phyloP scores from a whole-genome alignment of 2,888 invertebrate species.

The Molorchus minor region DNA sequence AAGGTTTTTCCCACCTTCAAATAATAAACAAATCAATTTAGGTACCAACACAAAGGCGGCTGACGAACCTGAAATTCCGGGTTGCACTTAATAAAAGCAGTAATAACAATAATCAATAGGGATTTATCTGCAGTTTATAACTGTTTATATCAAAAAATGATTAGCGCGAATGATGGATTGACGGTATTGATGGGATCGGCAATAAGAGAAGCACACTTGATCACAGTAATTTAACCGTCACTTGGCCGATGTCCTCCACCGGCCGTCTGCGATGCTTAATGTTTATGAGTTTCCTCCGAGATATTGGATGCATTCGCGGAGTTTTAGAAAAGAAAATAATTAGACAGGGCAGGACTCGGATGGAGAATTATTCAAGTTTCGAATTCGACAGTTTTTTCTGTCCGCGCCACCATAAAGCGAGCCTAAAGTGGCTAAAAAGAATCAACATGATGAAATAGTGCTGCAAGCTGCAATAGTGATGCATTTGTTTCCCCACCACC shows the following conservation, averaged over 20 bases:
- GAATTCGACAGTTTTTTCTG: no score
- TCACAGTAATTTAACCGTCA: constrained; percentile 64
- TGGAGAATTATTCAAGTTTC: no score
- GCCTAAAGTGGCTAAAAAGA: no score
- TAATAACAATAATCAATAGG: constrained; percentile 62
- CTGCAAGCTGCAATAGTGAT: no score
- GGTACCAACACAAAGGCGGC: constrained; percentile 36
- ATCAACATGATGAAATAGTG: no score
- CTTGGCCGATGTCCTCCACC: constrained; percentile 45
- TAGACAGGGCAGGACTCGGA: no score
- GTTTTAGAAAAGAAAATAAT: not conserved
- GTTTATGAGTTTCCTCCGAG: constrained; percentile 46
- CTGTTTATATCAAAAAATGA: constrained; percentile 63
- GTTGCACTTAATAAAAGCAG: constrained; percentile 59
- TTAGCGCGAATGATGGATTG: constrained; percentile 61
- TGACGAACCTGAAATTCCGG: constrained; percentile 56
- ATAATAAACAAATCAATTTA: constrained; percentile 40
- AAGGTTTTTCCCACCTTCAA: not conserved
- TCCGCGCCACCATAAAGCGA: no score
- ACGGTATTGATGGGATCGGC: constrained; percentile 60
- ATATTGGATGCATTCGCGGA: constrained; percentile 20
- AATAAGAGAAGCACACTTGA: constrained; percentile 57
- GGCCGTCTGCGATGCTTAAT: constrained; percentile 37
- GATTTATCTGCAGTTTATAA: constrained; percentile 61
- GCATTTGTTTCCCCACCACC: no score